Percentiles rank a stretch among this genome's conserved stretches.
Evolutionary conservation across 2,888 invertebrate species (phyloP).

Genomic region (Pegoplata infirma): DNA sequence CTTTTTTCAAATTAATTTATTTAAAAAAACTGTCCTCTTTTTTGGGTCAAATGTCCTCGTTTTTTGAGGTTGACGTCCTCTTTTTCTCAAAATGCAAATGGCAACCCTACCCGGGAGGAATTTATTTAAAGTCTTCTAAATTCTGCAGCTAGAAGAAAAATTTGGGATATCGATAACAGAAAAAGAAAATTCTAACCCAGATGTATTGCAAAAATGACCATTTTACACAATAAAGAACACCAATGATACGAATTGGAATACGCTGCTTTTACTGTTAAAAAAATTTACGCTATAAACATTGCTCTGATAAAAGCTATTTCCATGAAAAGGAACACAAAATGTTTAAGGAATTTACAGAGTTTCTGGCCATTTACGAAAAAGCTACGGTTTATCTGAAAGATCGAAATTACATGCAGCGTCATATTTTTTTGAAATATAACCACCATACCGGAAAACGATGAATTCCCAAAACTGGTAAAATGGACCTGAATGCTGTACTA

Average conservation of each 20-base stretch:
- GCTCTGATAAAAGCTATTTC: slow-evolving; percentile 20
- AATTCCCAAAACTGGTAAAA: too few relatives aligned
- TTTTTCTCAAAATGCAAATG: too few relatives aligned
- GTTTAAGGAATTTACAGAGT: slow-evolving; percentile 7
- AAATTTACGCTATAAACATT: slow-evolving; percentile 25
- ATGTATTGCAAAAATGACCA: not conserved
- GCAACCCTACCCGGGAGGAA: too few relatives aligned
- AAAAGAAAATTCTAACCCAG: not conserved
- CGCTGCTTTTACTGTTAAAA: slow-evolving; percentile 17
- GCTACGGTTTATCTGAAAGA: slow-evolving; percentile 24
- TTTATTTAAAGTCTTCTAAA: not conserved
- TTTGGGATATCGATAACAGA: not conserved
- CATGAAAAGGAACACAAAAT: slow-evolving; percentile 7
- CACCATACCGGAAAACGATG: too few relatives aligned
- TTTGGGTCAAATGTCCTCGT: too few relatives aligned
- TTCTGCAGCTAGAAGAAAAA: slow-evolving; percentile 9
- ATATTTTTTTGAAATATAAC: too few relatives aligned
- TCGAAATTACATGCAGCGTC: not conserved
- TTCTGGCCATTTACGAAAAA: slow-evolving; percentile 20
- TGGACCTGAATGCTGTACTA: too few relatives aligned
- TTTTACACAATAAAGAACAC: slow-evolving; percentile 14
- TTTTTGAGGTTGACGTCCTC: too few relatives aligned
- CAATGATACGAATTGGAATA: slow-evolving; percentile 37
- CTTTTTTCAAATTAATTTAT: too few relatives aligned
- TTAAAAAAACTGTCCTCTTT: too few relatives aligned